Evolutionary conservation across 37 sponge, comb jelly and placozoan species (phyloP), one percentile per base, ranked within the genome.

Genomic region (Diacarnus erythraeanus): DNA sequence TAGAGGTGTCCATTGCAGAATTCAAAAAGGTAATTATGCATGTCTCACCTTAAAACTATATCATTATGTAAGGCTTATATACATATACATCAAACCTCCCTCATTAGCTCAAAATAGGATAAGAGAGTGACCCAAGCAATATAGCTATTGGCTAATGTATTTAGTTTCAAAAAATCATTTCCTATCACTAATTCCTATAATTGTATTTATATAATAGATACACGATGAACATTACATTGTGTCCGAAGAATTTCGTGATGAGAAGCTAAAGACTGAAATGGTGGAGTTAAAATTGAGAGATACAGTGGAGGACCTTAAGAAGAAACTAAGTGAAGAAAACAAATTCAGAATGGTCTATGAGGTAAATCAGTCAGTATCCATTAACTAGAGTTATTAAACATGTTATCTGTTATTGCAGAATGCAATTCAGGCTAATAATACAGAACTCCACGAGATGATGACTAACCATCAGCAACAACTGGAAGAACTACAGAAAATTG

Each of bases 271-370:
- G 22, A 12, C 35, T 36, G 80, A 72, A 8, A 30, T 27, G 18
- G 58, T 47, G 21, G 81, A 75, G 51, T 80, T 68, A 33, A 66
- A 66, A 21, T 41, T 79, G 26, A 85, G 59, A 30, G 64, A n/a
- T 35, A 60, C 26, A 35, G 68, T 69, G 17, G 34, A 42, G 25
- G 26, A 25, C 15, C 73, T 85, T 23, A 57, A 77, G 38, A 42
- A 77, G 34, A 34, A 77, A 26, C 26, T 78, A 6, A 69, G 71
- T 36, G 74, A 78, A 31, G 57, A 85, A 29, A 72, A 5, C 12
- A 78, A 35, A 42, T 69, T 47, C 2, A 71, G 33, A 36, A 12
- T 70, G 15, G 26, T 36, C 0, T 79, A 79, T 31, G 68, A 67
- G 54, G 79, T 79, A 66, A 38, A 21, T 75, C 1, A 2, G 12